Conservation (phyloP, 92 coral and sea anemone species). For the Isaurus tuberculatus region DNA sequence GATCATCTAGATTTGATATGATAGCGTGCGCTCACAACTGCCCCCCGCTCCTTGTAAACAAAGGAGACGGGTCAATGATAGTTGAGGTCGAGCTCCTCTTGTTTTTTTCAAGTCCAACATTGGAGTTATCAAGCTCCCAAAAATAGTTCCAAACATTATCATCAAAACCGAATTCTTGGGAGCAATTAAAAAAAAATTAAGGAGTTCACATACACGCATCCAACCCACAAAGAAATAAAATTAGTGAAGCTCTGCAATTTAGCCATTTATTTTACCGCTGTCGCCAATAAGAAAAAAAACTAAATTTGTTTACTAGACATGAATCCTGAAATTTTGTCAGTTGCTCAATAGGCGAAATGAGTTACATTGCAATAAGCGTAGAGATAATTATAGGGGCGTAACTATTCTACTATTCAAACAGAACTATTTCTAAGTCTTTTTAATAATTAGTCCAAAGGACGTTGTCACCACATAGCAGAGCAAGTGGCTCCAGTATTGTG, state of each 20-base stretch:
- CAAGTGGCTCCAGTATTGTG: conserved; percentile 55
- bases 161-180: conserved; percentile 24
- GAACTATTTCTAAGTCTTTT: conserved; percentile 64
- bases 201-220: neutral
- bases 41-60: conserved; percentile 45
- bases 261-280: conserved; percentile 29
- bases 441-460: conserved; percentile 41
- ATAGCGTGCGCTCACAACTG: conserved; percentile 60
- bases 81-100: conserved; percentile 37
- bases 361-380: conserved; percentile 59
- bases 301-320: conserved; percentile 40
- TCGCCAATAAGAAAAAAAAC: conserved; percentile 27
- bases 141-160: conserved; percentile 40
- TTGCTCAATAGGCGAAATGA: conserved; percentile 8
- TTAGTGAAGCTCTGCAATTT: conserved; percentile 22
- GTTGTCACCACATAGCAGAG: conserved; percentile 23
- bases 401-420: conserved; percentile 81
- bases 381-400: conserved; percentile 91
- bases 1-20: conserved; percentile 63
- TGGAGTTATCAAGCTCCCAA: conserved; percentile 28
- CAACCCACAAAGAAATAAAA: conserved; percentile 23
- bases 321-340: conserved; percentile 36
- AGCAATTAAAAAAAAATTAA: conserved; percentile 24
- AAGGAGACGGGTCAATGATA: conserved; percentile 51
- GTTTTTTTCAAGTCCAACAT: conserved; percentile 39